These are phyloP conservation scores for Toxotes lorentzi DNA, from an alignment of 2,797 vertebrate species.

Conservation along the genomic window DNA sequence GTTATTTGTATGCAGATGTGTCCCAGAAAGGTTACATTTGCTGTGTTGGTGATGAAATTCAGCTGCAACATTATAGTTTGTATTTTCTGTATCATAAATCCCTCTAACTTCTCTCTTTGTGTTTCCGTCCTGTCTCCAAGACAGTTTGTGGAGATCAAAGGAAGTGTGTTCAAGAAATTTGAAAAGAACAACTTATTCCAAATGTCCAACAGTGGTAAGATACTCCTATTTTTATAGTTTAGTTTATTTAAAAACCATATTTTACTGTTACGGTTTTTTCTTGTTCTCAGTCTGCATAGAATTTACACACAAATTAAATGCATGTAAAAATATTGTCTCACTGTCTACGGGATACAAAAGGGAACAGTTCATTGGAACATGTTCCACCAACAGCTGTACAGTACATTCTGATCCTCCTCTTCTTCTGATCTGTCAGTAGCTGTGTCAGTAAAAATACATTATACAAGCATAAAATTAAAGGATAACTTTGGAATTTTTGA, in stretches of 20 bases:
- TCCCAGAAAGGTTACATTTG: neutral
- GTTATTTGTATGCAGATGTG: constrained; percentile 30
- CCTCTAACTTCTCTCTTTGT: constrained; percentile 13
- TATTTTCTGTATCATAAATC: constrained; percentile 13
- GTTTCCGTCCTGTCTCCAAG: constrained; percentile 33
- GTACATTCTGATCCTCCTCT: neutral
- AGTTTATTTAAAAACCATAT: neutral
- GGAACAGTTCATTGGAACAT: neutral
- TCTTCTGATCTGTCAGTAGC: neutral
- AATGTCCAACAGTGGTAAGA: constrained; percentile 99
- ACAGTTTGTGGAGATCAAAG: constrained; percentile 99
- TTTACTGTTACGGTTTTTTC: neutral
- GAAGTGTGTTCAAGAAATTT: constrained; percentile 99
- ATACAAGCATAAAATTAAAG: no score
- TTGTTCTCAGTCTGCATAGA: neutral
- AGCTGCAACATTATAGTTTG: constrained; percentile 14
- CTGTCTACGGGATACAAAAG: neutral
- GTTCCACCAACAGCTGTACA: neutral
- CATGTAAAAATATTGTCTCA: neutral
- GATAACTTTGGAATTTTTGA: no score
- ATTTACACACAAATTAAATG: neutral
- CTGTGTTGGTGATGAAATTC: constrained; percentile 33
- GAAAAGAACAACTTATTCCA: constrained; percentile 99
- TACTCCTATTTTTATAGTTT: neutral
- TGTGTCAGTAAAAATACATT: no score